Evolutionary conservation across 1,140 invertebrate species (phyloP).

Genomic region (Phymorhynchus buccinoides): DNA sequence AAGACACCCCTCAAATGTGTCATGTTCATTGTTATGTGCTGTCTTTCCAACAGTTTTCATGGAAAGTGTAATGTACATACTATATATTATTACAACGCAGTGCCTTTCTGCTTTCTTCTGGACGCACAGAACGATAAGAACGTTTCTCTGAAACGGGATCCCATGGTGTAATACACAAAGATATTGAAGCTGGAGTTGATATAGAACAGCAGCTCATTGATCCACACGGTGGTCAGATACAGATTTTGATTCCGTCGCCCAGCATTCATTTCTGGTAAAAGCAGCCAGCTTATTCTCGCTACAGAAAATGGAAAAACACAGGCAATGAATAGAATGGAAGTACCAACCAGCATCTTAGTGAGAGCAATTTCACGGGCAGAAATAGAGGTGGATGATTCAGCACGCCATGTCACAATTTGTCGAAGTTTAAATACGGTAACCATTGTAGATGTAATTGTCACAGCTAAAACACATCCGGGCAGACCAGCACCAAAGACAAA

Average conservation of each 20-base stretch:
- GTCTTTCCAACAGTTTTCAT: no score
- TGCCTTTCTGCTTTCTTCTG: no score
- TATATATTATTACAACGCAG: no score
- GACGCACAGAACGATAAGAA: no score
- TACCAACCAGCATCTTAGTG: conserved; percentile 7
- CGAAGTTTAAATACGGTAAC: background rate
- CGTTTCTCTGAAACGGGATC: background rate
- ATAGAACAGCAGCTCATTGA: background rate
- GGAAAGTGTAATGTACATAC: no score
- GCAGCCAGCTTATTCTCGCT: background rate
- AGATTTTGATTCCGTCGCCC: background rate
- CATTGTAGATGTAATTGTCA: background rate
- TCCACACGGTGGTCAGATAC: background rate
- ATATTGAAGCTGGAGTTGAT: background rate
- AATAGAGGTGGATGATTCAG: background rate
- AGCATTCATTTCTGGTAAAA: background rate
- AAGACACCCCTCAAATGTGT: no score
- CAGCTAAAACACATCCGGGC: background rate
- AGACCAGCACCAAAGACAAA: background rate
- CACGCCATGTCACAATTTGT: background rate
- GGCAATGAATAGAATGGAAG: background rate
- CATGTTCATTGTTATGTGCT: no score
- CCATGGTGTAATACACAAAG: conserved; percentile 8
- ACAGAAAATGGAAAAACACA: background rate
- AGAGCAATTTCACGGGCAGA: background rate